Conservation (phyloP, 1,140 invertebrate genomes). For the Drosophila lacteicornis region DNA sequence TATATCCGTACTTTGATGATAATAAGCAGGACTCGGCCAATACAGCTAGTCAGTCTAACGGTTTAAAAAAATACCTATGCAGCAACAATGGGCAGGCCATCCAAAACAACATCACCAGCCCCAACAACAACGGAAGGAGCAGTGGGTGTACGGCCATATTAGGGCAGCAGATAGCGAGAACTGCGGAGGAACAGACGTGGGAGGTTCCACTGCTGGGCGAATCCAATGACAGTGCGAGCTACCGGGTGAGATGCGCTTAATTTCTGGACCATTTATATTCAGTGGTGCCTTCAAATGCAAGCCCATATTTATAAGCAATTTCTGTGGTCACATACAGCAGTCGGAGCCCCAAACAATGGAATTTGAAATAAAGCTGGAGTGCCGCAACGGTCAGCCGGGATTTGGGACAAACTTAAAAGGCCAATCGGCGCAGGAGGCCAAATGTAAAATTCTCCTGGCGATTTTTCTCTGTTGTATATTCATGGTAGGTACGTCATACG, state of each 20-base stretch:
- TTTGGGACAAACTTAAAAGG: conserved; percentile 84
- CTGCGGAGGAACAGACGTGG: conserved; percentile 72
- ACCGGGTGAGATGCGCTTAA: conserved; percentile 42
- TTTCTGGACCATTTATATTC: conserved; percentile 53
- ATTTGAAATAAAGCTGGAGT: conserved; percentile 19
- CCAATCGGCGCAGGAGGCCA: conserved; percentile 86
- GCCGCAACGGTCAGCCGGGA: conserved; percentile 63
- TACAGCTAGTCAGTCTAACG: not conserved
- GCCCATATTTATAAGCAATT: conserved; percentile 62
- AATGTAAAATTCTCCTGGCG: conserved; percentile 87
- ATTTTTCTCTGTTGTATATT: conserved; percentile 88
- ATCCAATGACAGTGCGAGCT: conserved; percentile 34
- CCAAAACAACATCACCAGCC: conserved; percentile 31
- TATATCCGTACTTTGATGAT: conserved; percentile 51
- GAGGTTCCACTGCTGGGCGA: conserved; percentile 68
- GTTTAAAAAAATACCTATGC: not conserved
- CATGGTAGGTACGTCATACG: conserved; percentile 86
- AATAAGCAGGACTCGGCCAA: conserved; percentile 32
- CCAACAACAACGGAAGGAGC: conserved; percentile 25
- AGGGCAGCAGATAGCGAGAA: conserved; percentile 7
- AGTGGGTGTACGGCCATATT: conserved; percentile 5
- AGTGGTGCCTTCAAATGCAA: conserved; percentile 14
- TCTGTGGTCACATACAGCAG: conserved; percentile 53
- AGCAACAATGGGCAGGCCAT: conserved; percentile 19
- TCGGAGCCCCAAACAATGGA: conserved; percentile 35